These are phyloP conservation scores for Tragelaphus strepsiceros DNA, from an alignment of 2,113 vertebrate genomes.

Conservation along the genomic window DNA sequence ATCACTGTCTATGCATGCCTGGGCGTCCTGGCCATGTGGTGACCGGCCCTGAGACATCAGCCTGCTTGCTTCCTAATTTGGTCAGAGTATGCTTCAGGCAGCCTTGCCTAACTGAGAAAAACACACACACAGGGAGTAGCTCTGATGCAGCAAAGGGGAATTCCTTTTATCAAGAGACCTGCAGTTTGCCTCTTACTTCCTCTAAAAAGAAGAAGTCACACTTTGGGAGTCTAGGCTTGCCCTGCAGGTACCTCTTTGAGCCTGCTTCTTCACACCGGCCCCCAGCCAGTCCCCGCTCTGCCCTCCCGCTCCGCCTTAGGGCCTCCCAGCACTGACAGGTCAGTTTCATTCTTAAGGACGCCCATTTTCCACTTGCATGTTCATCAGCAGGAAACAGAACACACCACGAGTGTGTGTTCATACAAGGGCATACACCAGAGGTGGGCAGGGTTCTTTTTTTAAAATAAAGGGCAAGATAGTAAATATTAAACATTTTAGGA, in stretches of 20 bases:
- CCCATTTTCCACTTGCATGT: background rate
- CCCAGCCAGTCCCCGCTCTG: background rate
- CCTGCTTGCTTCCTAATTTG: slow-evolving; percentile 83
- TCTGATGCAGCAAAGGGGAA: slow-evolving; percentile 74
- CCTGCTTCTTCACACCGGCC: background rate
- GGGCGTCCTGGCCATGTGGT: slow-evolving; percentile 1
- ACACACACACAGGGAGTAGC: slow-evolving; percentile 52
- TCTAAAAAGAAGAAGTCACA: slow-evolving; percentile 73
- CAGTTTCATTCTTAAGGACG: background rate
- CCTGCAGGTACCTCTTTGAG: slow-evolving; percentile 40
- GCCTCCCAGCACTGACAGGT: background rate
- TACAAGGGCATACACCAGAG: background rate
- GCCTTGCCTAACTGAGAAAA: slow-evolving; percentile 74
- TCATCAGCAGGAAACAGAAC: background rate
- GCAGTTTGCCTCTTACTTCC: slow-evolving; percentile 75
- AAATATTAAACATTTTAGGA: background rate
- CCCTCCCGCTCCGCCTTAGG: background rate
- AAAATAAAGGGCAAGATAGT: background rate
- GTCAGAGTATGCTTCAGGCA: slow-evolving; percentile 75
- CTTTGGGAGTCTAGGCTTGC: slow-evolving; percentile 34
- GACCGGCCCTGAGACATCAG: slow-evolving; percentile 46
- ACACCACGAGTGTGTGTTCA: background rate
- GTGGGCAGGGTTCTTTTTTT: background rate
- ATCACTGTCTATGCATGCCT: slow-evolving; percentile 43
- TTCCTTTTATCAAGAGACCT: slow-evolving; percentile 70